Conservation (phyloP, 37 sponge, comb jelly and placozoan species). For the Tethya wilhelma region DNA sequence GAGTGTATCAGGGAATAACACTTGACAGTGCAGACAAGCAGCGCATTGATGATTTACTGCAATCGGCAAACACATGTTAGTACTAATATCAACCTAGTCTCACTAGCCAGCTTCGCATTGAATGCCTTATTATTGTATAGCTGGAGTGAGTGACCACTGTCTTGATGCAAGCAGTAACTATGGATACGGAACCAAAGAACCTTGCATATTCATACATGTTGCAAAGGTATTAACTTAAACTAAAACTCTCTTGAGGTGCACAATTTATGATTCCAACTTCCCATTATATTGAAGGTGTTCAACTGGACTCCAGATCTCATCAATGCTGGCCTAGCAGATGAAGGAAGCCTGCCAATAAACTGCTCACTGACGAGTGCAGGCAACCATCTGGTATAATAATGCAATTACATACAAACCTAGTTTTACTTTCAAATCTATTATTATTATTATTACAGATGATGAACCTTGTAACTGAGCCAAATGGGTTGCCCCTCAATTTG, state of each 20-base stretch:
- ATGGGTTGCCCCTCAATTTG: slow-evolving; percentile 58
- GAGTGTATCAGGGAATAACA: background rate
- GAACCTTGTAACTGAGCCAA: background rate
- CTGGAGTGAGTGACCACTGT: slow-evolving; percentile 30
- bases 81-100: no score
- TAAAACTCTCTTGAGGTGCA: background rate
- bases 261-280: background rate
- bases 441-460: background rate
- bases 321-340: background rate
- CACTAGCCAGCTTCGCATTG: no score
- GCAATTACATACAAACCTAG: background rate
- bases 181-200: slow-evolving; percentile 27
- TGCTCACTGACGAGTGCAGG: background rate
- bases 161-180: background rate
- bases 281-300: slow-evolving; percentile 45
- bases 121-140: no score
- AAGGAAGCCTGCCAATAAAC: background rate
- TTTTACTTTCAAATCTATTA: background rate
- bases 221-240: slow-evolving; percentile 12
- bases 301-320: slow-evolving; percentile 66
- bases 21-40: background rate
- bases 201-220: slow-evolving; percentile 40
- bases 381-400: background rate
- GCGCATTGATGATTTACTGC: background rate
- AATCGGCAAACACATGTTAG: slow-evolving; percentile 28